phyloP scores from a whole-genome alignment of 2,888 invertebrate species.

The Gryllus longicercus region DNA sequence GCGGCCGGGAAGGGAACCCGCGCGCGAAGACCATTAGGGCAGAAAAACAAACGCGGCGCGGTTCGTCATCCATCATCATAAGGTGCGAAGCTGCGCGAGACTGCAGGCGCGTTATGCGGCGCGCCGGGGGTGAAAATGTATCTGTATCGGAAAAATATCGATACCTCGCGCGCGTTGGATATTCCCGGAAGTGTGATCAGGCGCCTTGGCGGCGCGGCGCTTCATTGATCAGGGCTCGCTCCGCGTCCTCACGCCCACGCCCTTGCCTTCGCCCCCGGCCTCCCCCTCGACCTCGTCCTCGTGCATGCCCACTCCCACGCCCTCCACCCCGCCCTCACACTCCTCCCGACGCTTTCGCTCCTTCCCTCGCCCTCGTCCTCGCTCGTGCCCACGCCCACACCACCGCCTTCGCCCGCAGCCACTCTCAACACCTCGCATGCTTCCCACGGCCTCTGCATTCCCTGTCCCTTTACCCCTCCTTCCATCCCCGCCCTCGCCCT shows the following conservation, averaged over 20 bases:
- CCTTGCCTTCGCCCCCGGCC: neutral
- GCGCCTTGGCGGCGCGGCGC: neutral
- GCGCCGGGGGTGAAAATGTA: conserved; percentile 1
- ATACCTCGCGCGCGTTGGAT: neutral
- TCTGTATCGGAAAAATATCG: conserved; percentile 11
- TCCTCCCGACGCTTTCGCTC: too few relatives aligned
- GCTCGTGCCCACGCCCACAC: neutral
- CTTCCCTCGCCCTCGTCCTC: too few relatives aligned
- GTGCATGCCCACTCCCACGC: neutral
- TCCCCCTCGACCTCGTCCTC: neutral
- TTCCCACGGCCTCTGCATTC: too few relatives aligned
- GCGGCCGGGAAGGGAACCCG: too few relatives aligned
- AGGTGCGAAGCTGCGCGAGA: neutral
- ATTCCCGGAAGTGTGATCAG: conserved; percentile 17
- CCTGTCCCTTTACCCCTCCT: rapidly evolving
- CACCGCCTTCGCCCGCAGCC: too few relatives aligned
- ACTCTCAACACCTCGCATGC: too few relatives aligned
- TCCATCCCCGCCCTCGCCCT: too few relatives aligned
- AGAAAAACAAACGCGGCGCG: neutral
- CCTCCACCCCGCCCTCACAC: neutral
- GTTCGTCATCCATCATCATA: neutral
- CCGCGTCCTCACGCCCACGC: neutral
- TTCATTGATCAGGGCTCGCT: neutral
- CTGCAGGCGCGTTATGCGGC: neutral
- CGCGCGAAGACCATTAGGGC: neutral